A percentile compares a stretch with the other conserved stretches of the same genome.
phyloP scores from a whole-genome alignment of 2,797 vertebrate genomes.

The Lophius americanus region DNA sequence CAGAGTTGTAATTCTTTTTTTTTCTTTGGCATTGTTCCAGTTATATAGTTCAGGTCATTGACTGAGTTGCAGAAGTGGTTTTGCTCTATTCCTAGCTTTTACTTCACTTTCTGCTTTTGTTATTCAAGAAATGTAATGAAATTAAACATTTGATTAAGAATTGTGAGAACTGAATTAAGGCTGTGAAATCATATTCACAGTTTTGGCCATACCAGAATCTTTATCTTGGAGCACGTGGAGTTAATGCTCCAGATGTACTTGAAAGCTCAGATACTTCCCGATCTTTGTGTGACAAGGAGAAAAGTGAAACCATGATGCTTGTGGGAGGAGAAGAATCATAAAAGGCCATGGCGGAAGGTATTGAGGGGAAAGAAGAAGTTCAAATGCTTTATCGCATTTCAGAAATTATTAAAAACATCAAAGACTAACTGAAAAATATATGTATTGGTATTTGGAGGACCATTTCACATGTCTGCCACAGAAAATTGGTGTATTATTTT shows the following conservation, averaged over 20 bases:
- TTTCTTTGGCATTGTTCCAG: conserved; percentile 7
- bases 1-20: conserved; percentile 28
- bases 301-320: conserved; percentile 58
- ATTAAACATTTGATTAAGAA: conserved; percentile 1
- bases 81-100: background rate
- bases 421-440: conserved; percentile 43
- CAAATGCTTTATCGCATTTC: conserved; percentile 65
- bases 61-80: conserved; percentile 8
- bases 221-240: conserved; percentile 16
- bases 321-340: conserved; percentile 55
- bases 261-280: conserved; percentile 47
- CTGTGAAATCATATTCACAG: conserved; percentile 6
- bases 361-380: conserved; percentile 47
- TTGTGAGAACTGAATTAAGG: conserved; percentile 8
- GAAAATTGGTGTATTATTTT: conserved; percentile 8
- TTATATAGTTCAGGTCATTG: background rate
- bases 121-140: conserved; percentile 5
- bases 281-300: conserved; percentile 49
- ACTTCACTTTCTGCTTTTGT: background rate
- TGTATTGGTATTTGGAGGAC: conserved; percentile 15
- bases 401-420: conserved; percentile 59
- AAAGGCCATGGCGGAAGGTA: conserved; percentile 42
- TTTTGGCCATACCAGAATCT: conserved; percentile 28
- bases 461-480: conserved; percentile 11
- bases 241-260: conserved; percentile 45